Percentiles rank a stretch among this genome's conserved stretches.
These are phyloP conservation scores for Scopus umbretta DNA, from an alignment of 2,113 vertebrate genomes.

Conservation along the genomic window DNA sequence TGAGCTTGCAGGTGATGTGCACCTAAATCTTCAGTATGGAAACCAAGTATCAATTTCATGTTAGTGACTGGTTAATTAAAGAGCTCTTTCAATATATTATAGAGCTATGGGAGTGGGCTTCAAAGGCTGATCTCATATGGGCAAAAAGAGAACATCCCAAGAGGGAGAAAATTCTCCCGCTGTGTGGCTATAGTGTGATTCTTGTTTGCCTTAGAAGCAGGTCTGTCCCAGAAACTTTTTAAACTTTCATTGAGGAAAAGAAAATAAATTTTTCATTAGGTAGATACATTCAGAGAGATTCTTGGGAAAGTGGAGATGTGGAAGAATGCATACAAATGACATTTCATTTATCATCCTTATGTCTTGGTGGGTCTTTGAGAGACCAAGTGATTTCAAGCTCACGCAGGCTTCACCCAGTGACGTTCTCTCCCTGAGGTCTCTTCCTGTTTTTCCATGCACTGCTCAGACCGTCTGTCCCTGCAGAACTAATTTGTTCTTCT, in stretches of 20 bases:
- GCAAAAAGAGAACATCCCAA: not conserved
- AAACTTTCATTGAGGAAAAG: constrained; percentile 5
- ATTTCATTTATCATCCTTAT: constrained; percentile 38
- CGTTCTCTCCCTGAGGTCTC: not conserved
- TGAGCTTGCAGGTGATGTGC: no score
- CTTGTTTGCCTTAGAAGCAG: not conserved
- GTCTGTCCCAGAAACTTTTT: not conserved
- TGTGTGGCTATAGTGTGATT: not conserved
- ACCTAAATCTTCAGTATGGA: not conserved
- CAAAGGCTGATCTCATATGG: not conserved
- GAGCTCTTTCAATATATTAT: not conserved
- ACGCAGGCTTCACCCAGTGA: not conserved
- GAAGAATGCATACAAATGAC: not conserved
- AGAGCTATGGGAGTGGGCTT: not conserved
- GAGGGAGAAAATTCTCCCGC: not conserved
- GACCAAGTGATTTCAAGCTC: not conserved
- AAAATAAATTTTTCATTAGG: not conserved
- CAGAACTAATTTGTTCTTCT: constrained; percentile 1
- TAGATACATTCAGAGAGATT: not conserved
- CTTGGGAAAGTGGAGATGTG: not conserved
- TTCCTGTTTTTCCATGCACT: constrained; percentile 46
- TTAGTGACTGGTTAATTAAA: not conserved
- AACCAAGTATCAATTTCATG: not conserved
- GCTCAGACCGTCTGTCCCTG: constrained; percentile 27
- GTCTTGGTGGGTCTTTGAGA: constrained; percentile 46